phyloP scores from a whole-genome alignment of 2,113 vertebrate species.

The Sylvia atricapilla region DNA sequence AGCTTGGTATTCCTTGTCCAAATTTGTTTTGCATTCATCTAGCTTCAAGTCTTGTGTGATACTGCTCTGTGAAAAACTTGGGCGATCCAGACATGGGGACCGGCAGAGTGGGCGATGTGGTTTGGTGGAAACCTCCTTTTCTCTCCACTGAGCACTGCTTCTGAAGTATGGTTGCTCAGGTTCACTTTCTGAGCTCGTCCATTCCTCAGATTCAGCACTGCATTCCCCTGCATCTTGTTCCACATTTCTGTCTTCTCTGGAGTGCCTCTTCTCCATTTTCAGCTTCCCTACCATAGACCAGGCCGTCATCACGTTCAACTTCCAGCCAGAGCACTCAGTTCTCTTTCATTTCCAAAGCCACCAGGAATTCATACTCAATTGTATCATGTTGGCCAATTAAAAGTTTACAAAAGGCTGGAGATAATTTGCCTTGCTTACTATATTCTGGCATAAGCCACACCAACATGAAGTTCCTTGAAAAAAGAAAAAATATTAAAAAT shows the following conservation, averaged over 20 bases:
- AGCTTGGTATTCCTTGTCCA: slow-evolving; percentile 89
- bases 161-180: slow-evolving; percentile 75
- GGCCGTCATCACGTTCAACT: slow-evolving; percentile 90
- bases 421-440: slow-evolving; percentile 65
- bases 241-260: slow-evolving; percentile 83
- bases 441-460: slow-evolving; percentile 68
- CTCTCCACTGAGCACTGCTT: slow-evolving; percentile 70
- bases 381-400: slow-evolving; percentile 59
- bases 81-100: slow-evolving; percentile 91
- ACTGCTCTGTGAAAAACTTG: slow-evolving; percentile 95
- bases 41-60: slow-evolving; percentile 86
- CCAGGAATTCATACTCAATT: slow-evolving; percentile 69
- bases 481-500: slow-evolving; percentile 31
- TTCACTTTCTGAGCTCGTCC: slow-evolving; percentile 91
- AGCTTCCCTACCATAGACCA: slow-evolving; percentile 86
- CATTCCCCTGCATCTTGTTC: slow-evolving; percentile 71
- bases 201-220: slow-evolving; percentile 86
- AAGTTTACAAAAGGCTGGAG: slow-evolving; percentile 59
- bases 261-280: slow-evolving; percentile 92
- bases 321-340: slow-evolving; percentile 75
- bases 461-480: slow-evolving; percentile 73
- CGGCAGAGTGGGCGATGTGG: slow-evolving; percentile 94
- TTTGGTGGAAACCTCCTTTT: slow-evolving; percentile 80
- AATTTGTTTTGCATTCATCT: slow-evolving; percentile 57
- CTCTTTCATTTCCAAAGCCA: slow-evolving; percentile 78